Conservation (phyloP, 2,888 invertebrate species). For the Himalopsyche tibetana region DNA sequence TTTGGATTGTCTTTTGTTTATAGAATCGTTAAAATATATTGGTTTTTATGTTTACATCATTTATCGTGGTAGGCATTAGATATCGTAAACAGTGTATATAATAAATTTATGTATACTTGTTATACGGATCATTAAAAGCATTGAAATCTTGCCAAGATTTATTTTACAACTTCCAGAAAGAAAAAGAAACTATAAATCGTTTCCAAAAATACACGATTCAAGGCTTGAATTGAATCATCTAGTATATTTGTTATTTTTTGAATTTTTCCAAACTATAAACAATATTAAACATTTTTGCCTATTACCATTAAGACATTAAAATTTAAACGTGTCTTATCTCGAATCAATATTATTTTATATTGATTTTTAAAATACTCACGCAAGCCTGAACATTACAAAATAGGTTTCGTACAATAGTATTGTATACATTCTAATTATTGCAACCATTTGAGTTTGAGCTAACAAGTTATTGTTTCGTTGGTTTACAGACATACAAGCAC, state of each 20-base stretch:
- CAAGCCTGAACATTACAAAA: neutral
- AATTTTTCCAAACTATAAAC: neutral
- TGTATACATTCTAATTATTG: neutral
- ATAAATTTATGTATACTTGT: conserved; percentile 2
- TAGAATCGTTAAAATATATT: neutral
- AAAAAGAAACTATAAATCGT: neutral
- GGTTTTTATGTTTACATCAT: neutral
- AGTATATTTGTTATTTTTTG: neutral
- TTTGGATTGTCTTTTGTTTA: neutral
- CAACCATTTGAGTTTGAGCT: neutral
- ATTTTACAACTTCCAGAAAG: conserved; percentile 2
- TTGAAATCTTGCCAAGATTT: conserved; percentile 20
- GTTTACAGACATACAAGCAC: conserved; percentile 87
- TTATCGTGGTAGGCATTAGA: neutral
- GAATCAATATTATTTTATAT: no score
- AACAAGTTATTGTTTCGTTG: neutral
- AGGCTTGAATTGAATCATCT: neutral
- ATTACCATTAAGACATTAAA: no score
- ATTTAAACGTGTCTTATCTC: no score
- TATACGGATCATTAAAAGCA: conserved; percentile 25
- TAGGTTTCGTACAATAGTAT: no score
- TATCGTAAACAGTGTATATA: neutral
- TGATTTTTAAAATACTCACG: neutral
- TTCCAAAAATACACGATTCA: neutral
- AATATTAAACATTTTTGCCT: no score